Conservation (phyloP, 2,797 vertebrate genomes). For the Serranus cabrilla region DNA sequence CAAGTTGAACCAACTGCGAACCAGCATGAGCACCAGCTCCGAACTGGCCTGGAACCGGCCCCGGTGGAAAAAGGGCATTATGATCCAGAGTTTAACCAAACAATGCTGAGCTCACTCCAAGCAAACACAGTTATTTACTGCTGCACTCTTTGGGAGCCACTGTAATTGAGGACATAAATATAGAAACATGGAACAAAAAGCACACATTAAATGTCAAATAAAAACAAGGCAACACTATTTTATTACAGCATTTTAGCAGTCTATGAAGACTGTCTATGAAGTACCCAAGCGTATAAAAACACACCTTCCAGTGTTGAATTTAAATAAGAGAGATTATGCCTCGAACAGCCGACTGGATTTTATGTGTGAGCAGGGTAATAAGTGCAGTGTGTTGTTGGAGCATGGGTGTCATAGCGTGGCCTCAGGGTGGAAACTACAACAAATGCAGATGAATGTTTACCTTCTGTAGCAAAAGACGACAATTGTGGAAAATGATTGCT, state of each 20-base stretch:
- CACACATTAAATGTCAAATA: conserved; percentile 18
- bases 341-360: conserved; percentile 3
- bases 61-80: no score
- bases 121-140: background rate
- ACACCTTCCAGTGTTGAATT: conserved; percentile 7
- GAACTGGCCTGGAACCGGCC: no score
- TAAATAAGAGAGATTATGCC: conserved; percentile 31
- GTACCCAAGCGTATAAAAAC: background rate
- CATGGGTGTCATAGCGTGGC: background rate
- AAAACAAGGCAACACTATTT: conserved; percentile 4
- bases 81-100: background rate
- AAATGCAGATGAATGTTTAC: conserved; percentile 16
- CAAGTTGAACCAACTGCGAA: no score
- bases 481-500: conserved; percentile 48
- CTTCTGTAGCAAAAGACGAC: conserved; percentile 26
- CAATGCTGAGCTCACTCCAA: background rate
- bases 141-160: background rate
- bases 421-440: conserved; percentile 26
- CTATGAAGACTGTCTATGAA: background rate
- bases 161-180: background rate
- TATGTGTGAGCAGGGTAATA: background rate
- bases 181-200: background rate
- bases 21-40: no score
- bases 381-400: background rate
- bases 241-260: background rate